Evolutionary conservation across 1,140 invertebrate species (phyloP), one percentile per base, ranked within the genome.

Genomic region (Tachypleus tridentatus): DNA sequence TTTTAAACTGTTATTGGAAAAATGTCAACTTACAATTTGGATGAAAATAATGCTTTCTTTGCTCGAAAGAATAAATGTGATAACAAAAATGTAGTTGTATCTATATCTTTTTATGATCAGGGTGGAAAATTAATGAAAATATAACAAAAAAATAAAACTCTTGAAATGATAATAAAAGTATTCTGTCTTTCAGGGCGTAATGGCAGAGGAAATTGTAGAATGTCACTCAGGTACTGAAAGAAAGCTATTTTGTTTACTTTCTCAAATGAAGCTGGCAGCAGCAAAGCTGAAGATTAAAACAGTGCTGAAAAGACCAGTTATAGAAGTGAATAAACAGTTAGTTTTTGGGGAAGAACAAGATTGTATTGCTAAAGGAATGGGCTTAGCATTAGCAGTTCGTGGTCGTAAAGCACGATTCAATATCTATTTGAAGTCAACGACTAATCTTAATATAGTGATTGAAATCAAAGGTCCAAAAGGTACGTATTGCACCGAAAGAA

Each of bases 281-380:
- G 8, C 29, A 59, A 57, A 62, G 51, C 6, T 60, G 49, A 29
- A 29, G 29, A 29, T 29, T 29, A 59, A 62, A 52, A 4, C 59
- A 3, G 8, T 60, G 4, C 7, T 11, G n/a, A 10, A 11, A 6
- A 59, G 53, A n/a, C 11, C 7, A 10, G 11, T 49, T 47, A 50
- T 6, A 57, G 49, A 52, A 1, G 7, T 51, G 4, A 48, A 29
- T 9, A 29, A 11, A 10, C n/a, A 29, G 3, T 48, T 11, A n/a
- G 6, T n/a, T 49, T 54, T 63, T 63, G 51, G 47, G 4, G 10
- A n/a, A 50, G 8, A 66, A n/a, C 29, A 62, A 49, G 51, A 57
- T 8, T 71, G 69, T 58, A 58, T 69, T 29, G 65, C 64, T 4
- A 71, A 67, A 67, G 71, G 71, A 49, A 72, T 72, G 62, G 71